phyloP scores from a whole-genome alignment of 2,888 invertebrate genomes.

The Ophion costatus region DNA sequence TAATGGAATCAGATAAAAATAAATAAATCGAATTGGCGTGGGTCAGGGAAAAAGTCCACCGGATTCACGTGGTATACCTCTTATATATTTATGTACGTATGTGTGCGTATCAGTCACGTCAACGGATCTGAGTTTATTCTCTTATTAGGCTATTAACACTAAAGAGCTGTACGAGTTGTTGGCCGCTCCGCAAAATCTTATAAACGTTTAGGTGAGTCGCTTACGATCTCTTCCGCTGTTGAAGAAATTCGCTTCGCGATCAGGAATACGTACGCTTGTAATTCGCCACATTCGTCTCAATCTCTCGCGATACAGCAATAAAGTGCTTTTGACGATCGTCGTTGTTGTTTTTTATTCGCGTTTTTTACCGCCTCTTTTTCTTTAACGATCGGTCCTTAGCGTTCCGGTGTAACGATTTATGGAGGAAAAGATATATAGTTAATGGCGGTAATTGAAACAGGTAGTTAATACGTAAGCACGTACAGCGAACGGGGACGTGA shows the following conservation, averaged over 20 bases:
- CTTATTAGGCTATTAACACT: conserved; percentile 19
- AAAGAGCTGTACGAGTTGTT: conserved; percentile 16
- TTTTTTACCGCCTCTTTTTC: background rate
- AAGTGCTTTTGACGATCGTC: conserved; percentile 14
- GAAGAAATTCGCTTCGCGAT: conserved; percentile 15
- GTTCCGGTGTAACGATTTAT: conserved; percentile 16
- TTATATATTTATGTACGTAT: too few species aligned
- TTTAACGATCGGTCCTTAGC: background rate
- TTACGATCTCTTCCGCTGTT: conserved; percentile 18
- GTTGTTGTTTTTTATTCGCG: background rate
- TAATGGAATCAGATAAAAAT: too few species aligned
- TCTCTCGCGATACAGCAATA: conserved; percentile 26
- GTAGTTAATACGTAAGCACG: conserved; percentile 4
- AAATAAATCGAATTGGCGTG: too few species aligned
- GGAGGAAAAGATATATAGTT: background rate
- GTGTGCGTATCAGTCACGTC: background rate
- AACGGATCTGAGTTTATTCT: conserved; percentile 45
- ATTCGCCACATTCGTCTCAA: conserved; percentile 26
- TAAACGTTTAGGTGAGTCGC: conserved; percentile 1
- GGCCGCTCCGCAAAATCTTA: conserved; percentile 31
- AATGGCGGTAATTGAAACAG: conserved; percentile 30
- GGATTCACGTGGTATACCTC: too few species aligned
- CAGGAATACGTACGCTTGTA: background rate
- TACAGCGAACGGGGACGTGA: background rate
- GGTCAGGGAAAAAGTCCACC: too few species aligned